These are phyloP conservation scores for Drosophila ohnishii DNA, from an alignment of 1,140 invertebrate species.

Conservation along the genomic window DNA sequence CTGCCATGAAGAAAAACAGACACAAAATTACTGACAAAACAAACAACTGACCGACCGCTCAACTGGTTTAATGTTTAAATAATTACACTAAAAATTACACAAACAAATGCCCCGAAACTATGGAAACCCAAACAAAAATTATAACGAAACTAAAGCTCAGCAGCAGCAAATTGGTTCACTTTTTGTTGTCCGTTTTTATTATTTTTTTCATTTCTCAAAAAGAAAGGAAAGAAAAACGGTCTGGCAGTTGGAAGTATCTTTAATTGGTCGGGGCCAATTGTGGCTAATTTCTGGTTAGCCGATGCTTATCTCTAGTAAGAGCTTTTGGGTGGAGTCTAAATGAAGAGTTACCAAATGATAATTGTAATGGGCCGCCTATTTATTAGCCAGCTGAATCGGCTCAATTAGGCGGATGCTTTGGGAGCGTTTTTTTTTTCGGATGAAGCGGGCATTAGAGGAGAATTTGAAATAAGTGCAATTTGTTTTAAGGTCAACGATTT, in stretches of 20 bases:
- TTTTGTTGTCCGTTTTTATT: constrained; percentile 28
- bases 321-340: constrained; percentile 36
- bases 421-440: background rate
- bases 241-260: constrained; percentile 35
- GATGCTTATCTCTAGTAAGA: constrained; percentile 45
- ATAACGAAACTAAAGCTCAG: constrained; percentile 63
- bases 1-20: constrained; percentile 24
- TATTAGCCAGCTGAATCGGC: constrained; percentile 27
- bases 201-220: constrained; percentile 1
- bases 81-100: constrained; percentile 72
- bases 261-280: constrained; percentile 40
- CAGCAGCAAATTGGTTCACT: constrained; percentile 45
- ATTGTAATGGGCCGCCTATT: constrained; percentile 39
- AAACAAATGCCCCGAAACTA: constrained; percentile 44
- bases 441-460: background rate
- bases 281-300: constrained; percentile 39
- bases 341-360: constrained; percentile 53
- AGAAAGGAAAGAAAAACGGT: constrained; percentile 17
- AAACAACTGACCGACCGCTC: constrained; percentile 25
- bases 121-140: constrained; percentile 56
- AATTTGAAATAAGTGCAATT: constrained; percentile 12
- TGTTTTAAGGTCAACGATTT: constrained; percentile 9
- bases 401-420: constrained; percentile 12
- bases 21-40: constrained; percentile 31
- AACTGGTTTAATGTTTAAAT: constrained; percentile 79